Evolutionary conservation across 1,140 invertebrate species (phyloP), one percentile per base, ranked within the genome.

Genomic region (Atta colombica): DNA sequence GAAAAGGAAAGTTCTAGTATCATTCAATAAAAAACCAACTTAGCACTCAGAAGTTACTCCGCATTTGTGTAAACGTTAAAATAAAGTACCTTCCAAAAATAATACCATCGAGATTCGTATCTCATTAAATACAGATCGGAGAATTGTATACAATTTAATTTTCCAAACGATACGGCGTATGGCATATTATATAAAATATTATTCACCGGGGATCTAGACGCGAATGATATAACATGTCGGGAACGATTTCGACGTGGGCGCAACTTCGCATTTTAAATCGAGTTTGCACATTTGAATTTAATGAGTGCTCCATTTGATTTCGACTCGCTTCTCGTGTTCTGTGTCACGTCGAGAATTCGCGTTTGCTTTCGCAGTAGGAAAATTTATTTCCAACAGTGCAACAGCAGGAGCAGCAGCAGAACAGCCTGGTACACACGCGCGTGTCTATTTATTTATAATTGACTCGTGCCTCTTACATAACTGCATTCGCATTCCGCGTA

Each of bases 401-500:
- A 16, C 35, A 28, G 18, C 2, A 16, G 55, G 21, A 65, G 63
- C 12, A 7, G 6, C 39, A 21, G 18, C 31, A 39, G 2, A 39
- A 39, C 35, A 39, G 35, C 35, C 0, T 39, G 49, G 53, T 61
- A 60, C 53, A 60, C 53, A 74, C 51, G 58, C 86, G 89, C 77
- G 75, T 82, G 78, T 75, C 80, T 28, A 80, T 12, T 45, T 77
- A 25, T 77, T 63, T 60, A 85, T 71, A 88, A 90, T 88, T 85
- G 80, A 90, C 81, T 86, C 35, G 77, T 74, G 77, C 35, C 51
- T 69, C 58, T 89, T 89, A 65, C 87, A 53, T 82, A 86, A 91
- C 53, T 68, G 63, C 90, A 77, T 78, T 88, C 86, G 77, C 89
- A 90, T 91, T 91, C 89, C 87, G 60, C 63, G 35, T 69, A 49